Conservation (phyloP, 1,140 invertebrate species). For the Platyscapa corneri region DNA sequence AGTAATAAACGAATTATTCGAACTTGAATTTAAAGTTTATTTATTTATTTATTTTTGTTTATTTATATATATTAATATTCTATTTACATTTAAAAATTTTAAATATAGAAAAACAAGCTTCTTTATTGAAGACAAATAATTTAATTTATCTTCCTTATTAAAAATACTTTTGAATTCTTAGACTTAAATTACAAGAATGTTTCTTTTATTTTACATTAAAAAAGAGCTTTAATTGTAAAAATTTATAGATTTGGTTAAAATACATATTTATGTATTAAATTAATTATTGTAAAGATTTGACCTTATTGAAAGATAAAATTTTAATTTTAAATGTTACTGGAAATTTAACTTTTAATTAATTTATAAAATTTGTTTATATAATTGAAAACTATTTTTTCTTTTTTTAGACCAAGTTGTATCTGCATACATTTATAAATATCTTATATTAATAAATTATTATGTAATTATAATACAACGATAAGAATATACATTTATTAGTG, state of each 20-base stretch:
- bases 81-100: no score
- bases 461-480: background rate
- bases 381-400: background rate
- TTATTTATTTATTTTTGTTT: no score
- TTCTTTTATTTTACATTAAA: constrained; percentile 27
- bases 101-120: no score
- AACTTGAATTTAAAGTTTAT: background rate
- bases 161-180: no score
- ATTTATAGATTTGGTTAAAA: background rate
- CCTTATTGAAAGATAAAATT: background rate
- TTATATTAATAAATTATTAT: no score
- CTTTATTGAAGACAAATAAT: constrained; percentile 86
- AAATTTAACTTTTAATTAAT: background rate
- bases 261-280: background rate
- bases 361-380: background rate
- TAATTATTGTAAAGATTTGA: background rate
- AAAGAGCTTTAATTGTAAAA: constrained; percentile 4
- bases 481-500: background rate
- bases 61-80: no score
- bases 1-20: background rate
- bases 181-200: background rate
- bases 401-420: no score
- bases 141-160: constrained; percentile 11
- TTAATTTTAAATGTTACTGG: background rate
- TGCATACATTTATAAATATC: constrained; percentile 2